phyloP scores from a whole-genome alignment of 2,888 invertebrate species.

The Parascotia fuliginaria region DNA sequence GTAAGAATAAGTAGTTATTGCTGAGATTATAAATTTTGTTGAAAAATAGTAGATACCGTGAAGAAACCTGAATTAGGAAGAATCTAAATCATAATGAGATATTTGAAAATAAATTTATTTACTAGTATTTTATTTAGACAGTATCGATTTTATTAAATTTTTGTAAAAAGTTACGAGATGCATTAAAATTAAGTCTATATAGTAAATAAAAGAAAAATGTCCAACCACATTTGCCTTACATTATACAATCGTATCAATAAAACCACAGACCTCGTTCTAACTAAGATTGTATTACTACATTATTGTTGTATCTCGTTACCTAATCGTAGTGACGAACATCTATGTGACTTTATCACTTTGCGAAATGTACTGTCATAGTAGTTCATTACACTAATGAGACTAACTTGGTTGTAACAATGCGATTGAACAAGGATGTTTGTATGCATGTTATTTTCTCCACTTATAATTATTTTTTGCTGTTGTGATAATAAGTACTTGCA shows the following conservation, averaged over 20 bases:
- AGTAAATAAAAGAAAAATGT: background rate
- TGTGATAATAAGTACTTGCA: too few species aligned
- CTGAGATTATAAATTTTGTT: too few species aligned
- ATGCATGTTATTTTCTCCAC: constrained; percentile 10
- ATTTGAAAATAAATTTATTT: too few species aligned
- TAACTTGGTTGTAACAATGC: constrained; percentile 36
- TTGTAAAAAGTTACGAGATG: too few species aligned
- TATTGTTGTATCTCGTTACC: constrained; percentile 54
- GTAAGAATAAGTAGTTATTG: too few species aligned
- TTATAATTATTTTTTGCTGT: too few species aligned
- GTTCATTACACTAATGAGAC: constrained; percentile 38
- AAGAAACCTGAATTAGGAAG: too few species aligned
- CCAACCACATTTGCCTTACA: background rate
- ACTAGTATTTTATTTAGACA: too few species aligned
- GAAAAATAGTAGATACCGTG: too few species aligned
- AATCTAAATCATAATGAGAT: too few species aligned
- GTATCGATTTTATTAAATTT: too few species aligned
- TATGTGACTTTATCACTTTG: constrained; percentile 39
- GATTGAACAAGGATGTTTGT: constrained; percentile 28
- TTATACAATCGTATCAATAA: constrained; percentile 46
- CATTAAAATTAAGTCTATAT: background rate
- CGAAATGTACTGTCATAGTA: constrained; percentile 20
- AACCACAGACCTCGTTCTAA: constrained; percentile 66
- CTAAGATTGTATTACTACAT: constrained; percentile 59
- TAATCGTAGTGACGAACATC: constrained; percentile 41